phyloP scores from a whole-genome alignment of 2,797 vertebrate species.

The Amphiprion clarkii region DNA sequence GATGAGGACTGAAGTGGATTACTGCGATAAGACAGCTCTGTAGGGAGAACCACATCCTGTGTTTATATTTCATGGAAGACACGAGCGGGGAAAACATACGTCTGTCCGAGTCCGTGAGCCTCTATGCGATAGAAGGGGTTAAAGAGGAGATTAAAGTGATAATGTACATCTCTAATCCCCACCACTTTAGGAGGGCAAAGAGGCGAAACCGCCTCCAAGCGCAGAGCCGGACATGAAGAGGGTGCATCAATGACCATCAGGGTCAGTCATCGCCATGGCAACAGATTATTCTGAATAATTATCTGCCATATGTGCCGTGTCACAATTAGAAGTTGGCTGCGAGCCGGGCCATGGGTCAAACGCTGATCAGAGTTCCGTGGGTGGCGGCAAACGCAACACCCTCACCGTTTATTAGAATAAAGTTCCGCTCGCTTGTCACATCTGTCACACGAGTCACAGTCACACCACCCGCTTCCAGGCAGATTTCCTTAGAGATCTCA shows the following conservation, averaged over 20 bases:
- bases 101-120: constrained; percentile 40
- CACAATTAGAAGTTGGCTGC: constrained; percentile 77
- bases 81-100: constrained; percentile 44
- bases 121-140: constrained; percentile 65
- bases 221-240: constrained; percentile 40
- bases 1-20: constrained; percentile 75
- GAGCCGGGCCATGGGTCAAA: constrained; percentile 69
- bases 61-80: constrained; percentile 60
- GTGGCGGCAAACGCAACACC: constrained; percentile 3
- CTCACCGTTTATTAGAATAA: constrained; percentile 45
- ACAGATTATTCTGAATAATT: constrained; percentile 81
- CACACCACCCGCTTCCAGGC: constrained; percentile 17
- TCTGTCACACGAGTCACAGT: constrained; percentile 35
- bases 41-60: constrained; percentile 58
- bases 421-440: constrained; percentile 49
- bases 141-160: constrained; percentile 83
- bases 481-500: constrained; percentile 30
- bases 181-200: constrained; percentile 72
- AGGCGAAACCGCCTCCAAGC: constrained; percentile 58
- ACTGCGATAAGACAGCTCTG: constrained; percentile 50
- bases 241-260: constrained; percentile 44
- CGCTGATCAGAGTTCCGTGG: constrained; percentile 65
- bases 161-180: constrained; percentile 79
- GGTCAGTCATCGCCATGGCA: constrained; percentile 68
- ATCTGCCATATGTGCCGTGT: constrained; percentile 77